Base-by-base conservation (phyloP, 1,140 invertebrate species). In the Cotesia vestalis region DNA sequence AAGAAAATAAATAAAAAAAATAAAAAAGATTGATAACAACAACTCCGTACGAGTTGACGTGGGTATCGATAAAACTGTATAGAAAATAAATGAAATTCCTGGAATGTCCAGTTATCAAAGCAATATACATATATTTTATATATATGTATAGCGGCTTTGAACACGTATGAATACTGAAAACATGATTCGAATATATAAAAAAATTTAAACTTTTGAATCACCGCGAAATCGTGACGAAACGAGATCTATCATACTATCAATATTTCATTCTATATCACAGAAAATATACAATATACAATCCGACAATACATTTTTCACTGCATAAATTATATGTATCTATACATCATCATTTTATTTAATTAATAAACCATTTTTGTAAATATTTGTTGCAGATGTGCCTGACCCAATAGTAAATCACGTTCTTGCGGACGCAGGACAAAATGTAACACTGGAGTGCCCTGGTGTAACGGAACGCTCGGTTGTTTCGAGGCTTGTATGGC, bases 381-480 rank as follows among this genome's bases (percentile, higher is more conserved):
- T 68, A 34, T 51, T 35, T 61, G 5, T 76, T 81, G 57, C 80
- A 85, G 89, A 90, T 81, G 85, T 89, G 71, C 87, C 86, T 77
- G 86, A 88, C 78, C 79, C 90, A 67, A 84, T 88, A 73, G 82
- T 90, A 69, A 84, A 89, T 70, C 89, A 87, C 64, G 84, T 91
- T 53, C 85, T 89, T 72, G 89, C 89, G 17, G 89, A 91, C 76
- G 90, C 91, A n/a, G 91, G 91, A 59, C 88, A 88, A 71, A 91
- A 91, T 81, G 86, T 91, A 68, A 90, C 89, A 53, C 80, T 92
- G 75, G 84, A 88, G 46, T 92, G 91, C 85, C 91, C 91, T 2
- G 91, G 91, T 11, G 90, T 91, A 52, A 90, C 88, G 63, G 89
- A 91, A 79, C 87, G 89, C 74, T 91, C 91, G 8, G 79, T 91